Evolutionary conservation across 2,888 invertebrate genomes (phyloP).

Genomic region (Caenorhabditis macrosperma): DNA sequence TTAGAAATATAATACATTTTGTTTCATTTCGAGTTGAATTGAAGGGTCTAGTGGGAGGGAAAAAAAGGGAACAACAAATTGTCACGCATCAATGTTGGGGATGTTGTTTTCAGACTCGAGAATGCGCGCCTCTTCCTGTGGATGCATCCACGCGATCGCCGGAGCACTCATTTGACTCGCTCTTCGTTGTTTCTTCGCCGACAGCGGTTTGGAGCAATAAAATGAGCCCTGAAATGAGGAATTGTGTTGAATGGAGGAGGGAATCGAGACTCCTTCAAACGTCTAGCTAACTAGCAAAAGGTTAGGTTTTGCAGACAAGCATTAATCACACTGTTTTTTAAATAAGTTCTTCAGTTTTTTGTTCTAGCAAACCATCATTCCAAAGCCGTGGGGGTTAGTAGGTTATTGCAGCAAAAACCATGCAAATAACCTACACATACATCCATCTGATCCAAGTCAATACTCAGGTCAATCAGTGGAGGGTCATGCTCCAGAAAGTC

Average conservation of each 20-base stretch:
- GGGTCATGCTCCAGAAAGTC: conserved; percentile 78
- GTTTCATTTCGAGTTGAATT: too few relatives aligned
- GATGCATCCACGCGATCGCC: conserved; percentile 62
- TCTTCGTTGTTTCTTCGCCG: conserved; percentile 52
- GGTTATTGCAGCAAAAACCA: conserved; percentile 41
- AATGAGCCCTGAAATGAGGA: conserved; percentile 62
- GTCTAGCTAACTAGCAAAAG: too few relatives aligned
- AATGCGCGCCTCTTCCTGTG: conserved; percentile 56
- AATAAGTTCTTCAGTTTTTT: background rate
- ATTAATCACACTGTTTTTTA: too few relatives aligned
- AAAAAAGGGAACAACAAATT: background rate
- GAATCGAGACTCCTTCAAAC: too few relatives aligned
- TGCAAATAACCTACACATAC: conserved; percentile 66
- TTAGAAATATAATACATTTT: too few relatives aligned
- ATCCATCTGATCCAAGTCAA: conserved; percentile 75
- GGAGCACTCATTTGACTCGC: conserved; percentile 70
- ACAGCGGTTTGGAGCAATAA: conserved; percentile 65
- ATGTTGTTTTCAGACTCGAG: conserved; percentile 43
- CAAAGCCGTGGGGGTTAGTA: conserved; percentile 16
- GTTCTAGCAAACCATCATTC: conserved; percentile 30
- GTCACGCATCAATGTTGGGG: conserved; percentile 45
- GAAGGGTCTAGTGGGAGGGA: background rate
- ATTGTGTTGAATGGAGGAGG: background rate
- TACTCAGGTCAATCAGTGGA: conserved; percentile 76
- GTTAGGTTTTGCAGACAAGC: too few relatives aligned